Percentiles rank a stretch among this genome's conserved stretches.
Conservation (phyloP, 2,888 invertebrate genomes). For the Agelastica alni region DNA sequence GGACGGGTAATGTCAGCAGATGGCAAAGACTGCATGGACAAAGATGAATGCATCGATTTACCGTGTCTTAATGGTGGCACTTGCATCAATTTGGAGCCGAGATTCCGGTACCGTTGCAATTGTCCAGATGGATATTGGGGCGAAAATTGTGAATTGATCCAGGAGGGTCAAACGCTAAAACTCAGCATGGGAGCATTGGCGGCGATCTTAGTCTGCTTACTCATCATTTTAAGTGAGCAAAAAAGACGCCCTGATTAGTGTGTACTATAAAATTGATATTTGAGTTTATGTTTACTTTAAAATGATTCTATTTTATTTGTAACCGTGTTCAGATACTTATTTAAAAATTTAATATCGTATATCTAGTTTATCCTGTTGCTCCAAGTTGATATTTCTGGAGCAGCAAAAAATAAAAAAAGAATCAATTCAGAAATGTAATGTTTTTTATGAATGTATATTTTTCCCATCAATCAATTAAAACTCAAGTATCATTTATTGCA, state of each 20-base stretch:
- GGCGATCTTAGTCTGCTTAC: slow-evolving; percentile 95
- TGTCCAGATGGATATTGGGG: slow-evolving; percentile 94
- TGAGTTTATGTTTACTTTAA: neutral
- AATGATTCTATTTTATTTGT: neutral
- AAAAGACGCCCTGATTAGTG: slow-evolving; percentile 9
- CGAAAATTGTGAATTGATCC: slow-evolving; percentile 90
- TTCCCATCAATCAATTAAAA: too few species aligned
- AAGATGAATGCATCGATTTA: slow-evolving; percentile 92
- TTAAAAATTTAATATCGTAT: too few species aligned
- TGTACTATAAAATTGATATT: slow-evolving; percentile 3
- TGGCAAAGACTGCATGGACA: slow-evolving; percentile 91
- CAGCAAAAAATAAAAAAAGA: too few species aligned
- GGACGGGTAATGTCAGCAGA: slow-evolving; percentile 89
- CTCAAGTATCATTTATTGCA: too few species aligned
- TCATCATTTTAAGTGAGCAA: slow-evolving; percentile 94
- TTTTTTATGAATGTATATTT: too few species aligned
- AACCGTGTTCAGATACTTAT: neutral
- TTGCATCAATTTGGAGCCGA: slow-evolving; percentile 90
- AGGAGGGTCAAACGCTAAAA: slow-evolving; percentile 92
- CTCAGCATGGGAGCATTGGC: slow-evolving; percentile 96
- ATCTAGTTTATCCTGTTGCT: too few species aligned
- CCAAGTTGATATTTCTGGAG: too few species aligned
- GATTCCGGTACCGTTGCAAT: slow-evolving; percentile 83
- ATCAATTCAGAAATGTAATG: too few species aligned
- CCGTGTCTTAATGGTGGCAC: slow-evolving; percentile 93